phyloP scores from a whole-genome alignment of 2,888 invertebrate species.

The Homarus gammarus region DNA sequence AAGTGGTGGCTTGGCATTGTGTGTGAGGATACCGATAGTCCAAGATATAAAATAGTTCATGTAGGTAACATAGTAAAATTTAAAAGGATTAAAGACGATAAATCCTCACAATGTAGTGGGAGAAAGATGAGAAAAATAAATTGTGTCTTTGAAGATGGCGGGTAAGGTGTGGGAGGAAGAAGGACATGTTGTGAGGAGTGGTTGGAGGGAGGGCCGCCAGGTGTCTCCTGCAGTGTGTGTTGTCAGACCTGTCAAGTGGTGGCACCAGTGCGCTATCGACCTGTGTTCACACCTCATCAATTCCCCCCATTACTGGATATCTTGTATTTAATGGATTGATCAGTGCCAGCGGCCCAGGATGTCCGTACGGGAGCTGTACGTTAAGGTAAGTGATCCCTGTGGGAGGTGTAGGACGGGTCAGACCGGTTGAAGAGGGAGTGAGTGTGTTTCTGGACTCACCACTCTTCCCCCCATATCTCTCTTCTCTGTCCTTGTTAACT shows the following conservation, averaged over 20 bases:
- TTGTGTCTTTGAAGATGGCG: too few species aligned
- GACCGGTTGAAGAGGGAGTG: not conserved
- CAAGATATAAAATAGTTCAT: too few species aligned
- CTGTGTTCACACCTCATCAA: not conserved
- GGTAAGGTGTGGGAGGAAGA: not conserved
- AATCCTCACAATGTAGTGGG: too few species aligned
- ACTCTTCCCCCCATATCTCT: too few species aligned
- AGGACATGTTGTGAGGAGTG: not conserved
- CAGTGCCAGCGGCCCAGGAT: slow-evolving; percentile 22
- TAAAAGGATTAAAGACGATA: too few species aligned
- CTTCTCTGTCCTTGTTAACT: too few species aligned
- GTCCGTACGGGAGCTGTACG: slow-evolving; percentile 66
- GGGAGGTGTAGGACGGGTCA: not conserved
- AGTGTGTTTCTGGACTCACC: too few species aligned
- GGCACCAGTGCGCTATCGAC: slow-evolving; percentile 20
- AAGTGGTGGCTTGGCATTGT: too few species aligned
- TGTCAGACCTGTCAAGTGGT: slow-evolving; percentile 37
- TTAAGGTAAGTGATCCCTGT: slow-evolving; percentile 48
- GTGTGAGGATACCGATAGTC: too few species aligned
- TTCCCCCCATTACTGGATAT: slow-evolving; percentile 4
- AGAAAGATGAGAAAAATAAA: too few species aligned
- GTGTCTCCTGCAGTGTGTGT: not conserved
- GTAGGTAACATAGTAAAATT: too few species aligned
- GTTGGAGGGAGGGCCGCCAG: not conserved
- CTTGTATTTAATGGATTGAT: slow-evolving; percentile 40